Base-by-base conservation (phyloP, 2,797 vertebrate genomes). In the Pempheris klunzingeri region DNA sequence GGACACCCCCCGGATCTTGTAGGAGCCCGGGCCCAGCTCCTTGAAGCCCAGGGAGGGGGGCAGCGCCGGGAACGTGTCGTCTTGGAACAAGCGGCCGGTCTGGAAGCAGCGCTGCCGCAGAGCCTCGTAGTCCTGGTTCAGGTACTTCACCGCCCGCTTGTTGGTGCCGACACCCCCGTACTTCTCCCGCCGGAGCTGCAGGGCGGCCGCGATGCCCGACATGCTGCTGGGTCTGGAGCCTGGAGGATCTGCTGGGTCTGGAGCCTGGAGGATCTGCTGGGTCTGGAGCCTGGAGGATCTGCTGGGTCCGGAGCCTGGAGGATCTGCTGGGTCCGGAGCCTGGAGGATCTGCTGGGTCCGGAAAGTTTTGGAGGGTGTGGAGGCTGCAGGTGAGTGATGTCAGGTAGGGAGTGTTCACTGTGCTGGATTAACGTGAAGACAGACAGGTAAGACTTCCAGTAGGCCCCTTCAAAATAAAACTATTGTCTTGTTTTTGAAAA, bases 31-130 rank as follows among this genome's bases (percentile, higher is more conserved):
- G 1, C 95, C 96, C 77, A 97, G 92, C 7, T 97, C 94, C 11
- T 96, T 96, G 88, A 95, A 96, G 55, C 96, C 96, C 3, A 97
- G 92, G 3, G 94, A 94, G 4, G 90, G 49, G 0, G 87, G 47
- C 28, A 63, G 73, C 0, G 96, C 92, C 7, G 95, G 95, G 73
- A 97, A 97, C 0, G 90, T 58, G 0, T 96, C 93, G 41, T 97
- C 96, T 65, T 94, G 88, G 28, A 97, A 97, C 43, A 97, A 91
- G 0, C 59, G 20, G 0, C 94, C 95, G 0, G 57, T 83, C 72
- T 92, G 91, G 47, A 96, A 63, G 54, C 96, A 96, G 32, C 71
- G n/a, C 59, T 88, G 87, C 38, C 68, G 92, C 82, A 97, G 92
- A 15, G 72, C 9, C 74, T 96, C 93, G 5, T 90, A 97, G 85